Base-by-base conservation (phyloP, 2,888 invertebrate genomes). In the Melinaea menophilus region DNA sequence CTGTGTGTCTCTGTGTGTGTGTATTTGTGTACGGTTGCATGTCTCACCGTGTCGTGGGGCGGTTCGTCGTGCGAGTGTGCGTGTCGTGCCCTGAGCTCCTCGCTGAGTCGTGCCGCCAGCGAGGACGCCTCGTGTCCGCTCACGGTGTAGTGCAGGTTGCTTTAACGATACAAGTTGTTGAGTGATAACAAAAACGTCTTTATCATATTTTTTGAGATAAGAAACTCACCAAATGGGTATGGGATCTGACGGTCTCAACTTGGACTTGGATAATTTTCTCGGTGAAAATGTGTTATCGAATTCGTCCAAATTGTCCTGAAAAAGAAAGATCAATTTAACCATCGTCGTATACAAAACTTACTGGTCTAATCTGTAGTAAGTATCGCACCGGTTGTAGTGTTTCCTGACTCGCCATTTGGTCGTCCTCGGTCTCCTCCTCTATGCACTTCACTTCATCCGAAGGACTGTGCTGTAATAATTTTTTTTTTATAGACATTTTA, bases 81-180 rank as follows among this genome's bases (percentile, higher is more conserved):
- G 70, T 51, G 31, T 31, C 86, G 79, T 61, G 84, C 82, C 57
- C 89, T 85, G 64, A 95, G 84, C 81, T 95, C 94, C 65, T 93
- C 93, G 72, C 89, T 94, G 61, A 95, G 90, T 1, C 94, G 87
- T 76, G 94, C 95, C 2, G 95, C 95, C 66, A 96, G 81, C 70
- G 95, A 92, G 72, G 94, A 94, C 33, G 95, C 95, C 84, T 96
- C 96, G 78, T 95, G 95, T 0, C 95, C 96, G 72, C 95, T 94
- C 59, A 95, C 95, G 11, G 95, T 96, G 84, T 94, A 94, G 76
- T 94, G 92, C 69, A 92, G 87, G 70, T 92, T 93, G 72, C 83
- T 89, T 73, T 4, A 72, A 11, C 41, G 9, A 41, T 0, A 11
- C 7, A 9, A 9, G 9, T 41, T 41, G 9, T 41, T 41, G 2